A percentile compares a stretch with the other conserved stretches of the same genome.
Conservation (phyloP, 2,113 vertebrate species). For the Micronycteris hirsuta region DNA sequence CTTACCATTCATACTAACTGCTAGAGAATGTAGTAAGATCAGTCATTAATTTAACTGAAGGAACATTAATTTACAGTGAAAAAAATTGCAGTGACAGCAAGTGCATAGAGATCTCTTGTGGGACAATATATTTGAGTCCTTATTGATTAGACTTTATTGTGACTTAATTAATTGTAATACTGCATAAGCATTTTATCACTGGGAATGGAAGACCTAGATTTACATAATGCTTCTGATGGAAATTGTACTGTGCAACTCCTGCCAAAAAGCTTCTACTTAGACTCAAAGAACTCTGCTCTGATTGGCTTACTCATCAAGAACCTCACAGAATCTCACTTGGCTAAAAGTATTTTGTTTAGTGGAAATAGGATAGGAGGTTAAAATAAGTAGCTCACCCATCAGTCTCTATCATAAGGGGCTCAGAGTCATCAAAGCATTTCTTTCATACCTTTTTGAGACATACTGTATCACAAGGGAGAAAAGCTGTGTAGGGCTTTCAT, state of each 20-base stretch:
- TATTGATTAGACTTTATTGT: constrained; percentile 67
- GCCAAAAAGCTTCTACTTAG: constrained; percentile 52
- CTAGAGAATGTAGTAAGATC: constrained; percentile 21
- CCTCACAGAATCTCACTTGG: not conserved
- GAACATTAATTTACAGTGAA: constrained; percentile 63
- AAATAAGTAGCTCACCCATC: not conserved
- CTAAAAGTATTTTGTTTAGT: constrained; percentile 44
- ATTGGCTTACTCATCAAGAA: not conserved
- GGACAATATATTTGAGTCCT: constrained; percentile 63
- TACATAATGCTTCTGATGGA: constrained; percentile 49
- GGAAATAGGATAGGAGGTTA: not conserved
- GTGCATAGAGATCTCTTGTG: constrained; percentile 57
- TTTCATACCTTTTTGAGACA: not conserved
- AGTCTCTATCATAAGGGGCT: not conserved
- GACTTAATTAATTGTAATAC: constrained; percentile 62
- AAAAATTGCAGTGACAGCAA: not conserved
- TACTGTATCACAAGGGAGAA: not conserved
- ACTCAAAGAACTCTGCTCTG: not conserved
- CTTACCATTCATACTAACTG: not conserved
- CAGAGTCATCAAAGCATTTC: not conserved
- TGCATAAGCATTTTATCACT: constrained; percentile 54
- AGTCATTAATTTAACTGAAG: constrained; percentile 50
- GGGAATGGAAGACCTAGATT: constrained; percentile 16
- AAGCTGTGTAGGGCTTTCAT: not conserved
- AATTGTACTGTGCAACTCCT: not conserved